A percentile compares a stretch with the other conserved stretches of the same genome.
Evolutionary conservation across 2,797 vertebrate species (phyloP).

Genomic region (Clamator glandarius): DNA sequence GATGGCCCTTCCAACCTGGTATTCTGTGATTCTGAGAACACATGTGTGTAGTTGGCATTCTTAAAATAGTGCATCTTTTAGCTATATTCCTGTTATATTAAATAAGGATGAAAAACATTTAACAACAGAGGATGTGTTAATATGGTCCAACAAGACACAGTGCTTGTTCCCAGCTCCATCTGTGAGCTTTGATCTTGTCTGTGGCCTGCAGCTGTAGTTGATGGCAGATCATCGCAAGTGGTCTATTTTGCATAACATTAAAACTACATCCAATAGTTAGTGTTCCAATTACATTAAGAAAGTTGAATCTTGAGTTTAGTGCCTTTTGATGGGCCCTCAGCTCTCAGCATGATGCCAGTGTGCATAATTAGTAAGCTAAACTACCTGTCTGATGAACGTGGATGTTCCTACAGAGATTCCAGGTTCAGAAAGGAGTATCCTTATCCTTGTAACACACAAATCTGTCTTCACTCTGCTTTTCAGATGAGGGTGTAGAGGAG

Average conservation of each 20-base stretch:
- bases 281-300: neutral
- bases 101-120: neutral
- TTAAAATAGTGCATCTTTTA: neutral
- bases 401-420: neutral
- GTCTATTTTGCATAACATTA: neutral
- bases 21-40: neutral
- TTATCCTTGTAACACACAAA: neutral
- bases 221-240: neutral
- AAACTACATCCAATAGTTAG: neutral
- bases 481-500: rapidly evolving
- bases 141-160: neutral
- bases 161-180: neutral
- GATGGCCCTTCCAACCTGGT: too few species aligned
- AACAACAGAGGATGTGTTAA: neutral
- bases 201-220: neutral
- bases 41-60: neutral
- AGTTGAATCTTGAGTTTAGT: constrained; percentile 10
- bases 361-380: neutral
- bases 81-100: neutral
- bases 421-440: neutral
- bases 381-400: rapidly evolving
- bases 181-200: constrained; percentile 29
- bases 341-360: neutral
- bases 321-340: neutral
- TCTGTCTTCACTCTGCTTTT: neutral